Percentiles rank a stretch among this genome's conserved stretches.
These are phyloP conservation scores for Eclectus roratus DNA, from an alignment of 2,113 vertebrate genomes.

Conservation along the genomic window DNA sequence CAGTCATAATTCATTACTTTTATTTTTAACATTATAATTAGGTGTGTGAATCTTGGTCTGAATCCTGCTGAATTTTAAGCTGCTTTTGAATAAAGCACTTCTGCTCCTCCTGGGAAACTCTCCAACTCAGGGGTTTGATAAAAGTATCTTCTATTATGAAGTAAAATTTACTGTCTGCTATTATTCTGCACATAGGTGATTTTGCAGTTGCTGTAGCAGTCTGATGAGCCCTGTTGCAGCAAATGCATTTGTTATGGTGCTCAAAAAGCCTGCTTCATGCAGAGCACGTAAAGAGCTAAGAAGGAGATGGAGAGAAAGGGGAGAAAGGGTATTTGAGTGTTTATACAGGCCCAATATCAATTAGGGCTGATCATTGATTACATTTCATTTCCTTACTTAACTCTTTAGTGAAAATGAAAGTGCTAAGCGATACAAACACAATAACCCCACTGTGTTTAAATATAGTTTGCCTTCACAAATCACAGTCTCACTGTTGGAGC, in stretches of 20 bases:
- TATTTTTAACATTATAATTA: not conserved
- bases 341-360: not conserved
- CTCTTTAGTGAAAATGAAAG: not conserved
- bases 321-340: not conserved
- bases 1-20: not conserved
- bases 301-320: not conserved
- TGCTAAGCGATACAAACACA: not conserved
- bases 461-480: slow-evolving; percentile 32
- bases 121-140: not conserved
- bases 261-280: not conserved
- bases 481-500: not conserved
- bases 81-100: not conserved
- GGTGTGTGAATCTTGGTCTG: not conserved
- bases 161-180: not conserved
- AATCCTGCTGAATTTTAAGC: not conserved
- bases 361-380: not conserved
- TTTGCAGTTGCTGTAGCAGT: not conserved
- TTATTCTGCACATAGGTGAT: not conserved
- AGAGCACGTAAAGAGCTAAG: not conserved
- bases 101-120: not conserved
- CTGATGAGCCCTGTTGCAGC: not conserved
- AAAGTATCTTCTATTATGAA: not conserved
- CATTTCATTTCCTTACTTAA: not conserved
- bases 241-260: not conserved
- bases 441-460: not conserved